Conservation (phyloP, 2,888 invertebrate genomes). For the Platycheirus rosarum region DNA sequence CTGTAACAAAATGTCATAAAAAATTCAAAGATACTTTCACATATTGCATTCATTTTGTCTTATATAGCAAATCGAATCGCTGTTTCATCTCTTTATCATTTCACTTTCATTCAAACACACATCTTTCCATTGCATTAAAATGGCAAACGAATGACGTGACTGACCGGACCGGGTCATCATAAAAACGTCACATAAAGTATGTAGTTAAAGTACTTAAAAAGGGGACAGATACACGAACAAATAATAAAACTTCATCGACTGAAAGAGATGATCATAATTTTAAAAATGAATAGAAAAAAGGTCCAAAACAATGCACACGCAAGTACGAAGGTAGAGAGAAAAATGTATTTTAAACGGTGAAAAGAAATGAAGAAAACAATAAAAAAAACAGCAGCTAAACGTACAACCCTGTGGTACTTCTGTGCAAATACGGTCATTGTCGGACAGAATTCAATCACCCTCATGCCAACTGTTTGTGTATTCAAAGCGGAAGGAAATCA, state of each 20-base stretch:
- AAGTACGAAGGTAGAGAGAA: constrained; percentile 5
- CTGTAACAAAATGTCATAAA: constrained; percentile 30
- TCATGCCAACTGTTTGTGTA: constrained; percentile 43
- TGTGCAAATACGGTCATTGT: constrained; percentile 55
- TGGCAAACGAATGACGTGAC: constrained; percentile 53
- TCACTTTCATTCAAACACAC: constrained; percentile 63
- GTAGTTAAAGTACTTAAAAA: constrained; percentile 50
- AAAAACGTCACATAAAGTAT: constrained; percentile 73
- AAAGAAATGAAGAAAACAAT: constrained; percentile 25
- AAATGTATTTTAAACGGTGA: constrained; percentile 26
- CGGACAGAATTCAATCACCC: constrained; percentile 31
- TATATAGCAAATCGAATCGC: constrained; percentile 59
- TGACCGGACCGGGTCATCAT: constrained; percentile 61
- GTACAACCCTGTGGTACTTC: constrained; percentile 52
- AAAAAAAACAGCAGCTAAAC: constrained; percentile 38
- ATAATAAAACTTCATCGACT: constrained; percentile 26
- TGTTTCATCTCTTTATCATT: constrained; percentile 28
- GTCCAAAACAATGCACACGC: constrained; percentile 16
- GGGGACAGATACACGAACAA: constrained; percentile 31
- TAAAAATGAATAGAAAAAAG: constrained; percentile 21
- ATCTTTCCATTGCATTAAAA: constrained; percentile 41
- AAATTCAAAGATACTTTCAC: constrained; percentile 30
- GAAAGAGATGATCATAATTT: constrained; percentile 56
- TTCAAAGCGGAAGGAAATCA: constrained; percentile 52
- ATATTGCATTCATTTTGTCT: background rate